Evolutionary conservation across 2,113 vertebrate species (phyloP), one percentile per base, ranked within the genome.

Genomic region (Paramisgurnus dabryanus): DNA sequence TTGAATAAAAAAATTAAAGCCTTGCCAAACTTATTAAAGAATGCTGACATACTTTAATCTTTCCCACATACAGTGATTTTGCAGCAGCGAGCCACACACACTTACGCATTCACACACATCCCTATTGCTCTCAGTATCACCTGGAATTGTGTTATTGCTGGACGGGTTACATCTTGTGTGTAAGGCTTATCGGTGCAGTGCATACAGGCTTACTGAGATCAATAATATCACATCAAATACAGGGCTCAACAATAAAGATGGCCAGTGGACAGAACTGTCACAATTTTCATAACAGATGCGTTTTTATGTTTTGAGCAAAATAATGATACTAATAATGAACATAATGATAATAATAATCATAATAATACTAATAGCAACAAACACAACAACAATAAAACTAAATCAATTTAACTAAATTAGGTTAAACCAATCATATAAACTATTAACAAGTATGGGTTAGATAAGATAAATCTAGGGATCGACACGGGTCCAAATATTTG

Each of bases 171-270:
- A 80, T 85, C 84, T 77, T 76, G 61, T 34, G 8, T 80, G 74
- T 78, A 83, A 78, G 83, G 86, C 88, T 80, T 85, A 82, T 60
- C 2, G 71, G 63, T 75, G 77, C 80, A 82, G 85, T 87, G 82
- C 85, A 79, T 73, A 82, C 85, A 87, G 80, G 60, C 73, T 39
- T 49, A 67, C 79, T 78, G 78, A 75, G 70, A 79, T 79, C 72
- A 53, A 63, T 64, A 43, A 57, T 64, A 39, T 82, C 55, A 61
- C 45, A 40, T 61, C 66, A 39, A 18, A 65, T 76, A 53, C 76
- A 55, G 75, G 61, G 15, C 73, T 76, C 60, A 63, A 76, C 71
- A 74, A 74, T 27, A 74, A 60, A 41, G n/a, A 61, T 27, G 57
- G 40, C n/a, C 0, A 2, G 43, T 47, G 55, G 43, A 80, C 67